Evolutionary conservation across 2,113 vertebrate species (phyloP).

Genomic region (Nothocercus nigrocapillus): DNA sequence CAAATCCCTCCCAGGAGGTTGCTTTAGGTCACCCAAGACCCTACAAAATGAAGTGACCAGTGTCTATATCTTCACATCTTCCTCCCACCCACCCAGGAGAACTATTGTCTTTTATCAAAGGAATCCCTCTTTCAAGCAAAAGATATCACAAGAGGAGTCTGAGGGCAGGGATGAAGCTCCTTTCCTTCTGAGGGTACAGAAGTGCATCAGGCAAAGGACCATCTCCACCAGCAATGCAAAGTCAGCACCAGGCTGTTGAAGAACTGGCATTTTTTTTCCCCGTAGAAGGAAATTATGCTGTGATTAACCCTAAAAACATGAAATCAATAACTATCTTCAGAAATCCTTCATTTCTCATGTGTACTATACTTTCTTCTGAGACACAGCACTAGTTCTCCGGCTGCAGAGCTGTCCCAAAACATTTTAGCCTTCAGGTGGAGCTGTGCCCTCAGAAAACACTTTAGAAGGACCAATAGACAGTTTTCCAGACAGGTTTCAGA

Average conservation of each 20-base stretch:
- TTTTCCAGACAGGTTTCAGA: not conserved
- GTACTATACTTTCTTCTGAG: not conserved
- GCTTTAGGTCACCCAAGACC: not conserved
- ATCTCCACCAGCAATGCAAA: not conserved
- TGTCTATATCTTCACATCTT: not conserved
- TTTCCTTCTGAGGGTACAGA: not conserved
- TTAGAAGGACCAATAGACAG: not conserved
- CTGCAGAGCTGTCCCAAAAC: not conserved
- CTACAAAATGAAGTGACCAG: not conserved
- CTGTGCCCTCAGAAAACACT: not conserved
- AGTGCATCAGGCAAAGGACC: not conserved
- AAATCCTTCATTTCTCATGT: not conserved
- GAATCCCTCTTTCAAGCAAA: not conserved
- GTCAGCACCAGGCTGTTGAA: not conserved
- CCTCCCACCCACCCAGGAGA: not conserved
- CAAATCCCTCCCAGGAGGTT: not conserved
- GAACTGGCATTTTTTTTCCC: not conserved
- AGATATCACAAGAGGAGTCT: not conserved
- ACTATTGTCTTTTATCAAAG: not conserved
- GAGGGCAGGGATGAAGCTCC: not conserved
- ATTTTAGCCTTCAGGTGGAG: not conserved
- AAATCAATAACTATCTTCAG: not conserved
- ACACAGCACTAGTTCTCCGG: not conserved
- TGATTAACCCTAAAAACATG: not conserved
- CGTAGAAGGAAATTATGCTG: not conserved